phyloP scores from a whole-genome alignment of 2,797 vertebrate genomes.

The Melopsittacus undulatus region DNA sequence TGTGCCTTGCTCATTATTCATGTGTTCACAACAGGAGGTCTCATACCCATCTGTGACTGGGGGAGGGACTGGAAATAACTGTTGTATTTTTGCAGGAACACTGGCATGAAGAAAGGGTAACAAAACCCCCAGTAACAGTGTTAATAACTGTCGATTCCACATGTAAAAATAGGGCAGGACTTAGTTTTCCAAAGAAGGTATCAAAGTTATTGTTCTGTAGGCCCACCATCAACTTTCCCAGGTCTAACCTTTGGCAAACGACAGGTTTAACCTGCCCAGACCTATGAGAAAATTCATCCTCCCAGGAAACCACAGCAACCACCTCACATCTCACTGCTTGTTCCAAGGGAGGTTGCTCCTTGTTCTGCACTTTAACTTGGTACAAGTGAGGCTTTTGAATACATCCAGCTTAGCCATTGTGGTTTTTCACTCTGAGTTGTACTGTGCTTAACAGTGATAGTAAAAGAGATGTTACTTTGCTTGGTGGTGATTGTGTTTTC shows the following conservation, averaged over 20 bases:
- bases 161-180: neutral
- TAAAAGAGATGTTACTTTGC: neutral
- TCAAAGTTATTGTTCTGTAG: neutral
- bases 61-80: neutral
- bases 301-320: neutral
- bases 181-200: neutral
- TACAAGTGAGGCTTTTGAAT: neutral
- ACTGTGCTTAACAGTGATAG: neutral
- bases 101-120: neutral
- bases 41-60: neutral
- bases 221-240: neutral
- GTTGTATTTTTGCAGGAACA: neutral
- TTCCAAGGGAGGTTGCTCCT: neutral
- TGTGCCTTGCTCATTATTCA: neutral
- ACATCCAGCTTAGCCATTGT: fast-evolving
- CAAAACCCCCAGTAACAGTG: neutral
- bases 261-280: neutral
- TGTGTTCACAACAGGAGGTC: neutral
- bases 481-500: neutral
- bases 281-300: neutral
- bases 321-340: neutral
- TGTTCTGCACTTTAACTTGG: neutral
- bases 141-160: neutral
- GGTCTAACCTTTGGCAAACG: neutral
- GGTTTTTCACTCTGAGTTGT: neutral